Evolutionary conservation across 2,888 invertebrate genomes (phyloP), one percentile per base, ranked within the genome.

Genomic region (Ophion ellenae): DNA sequence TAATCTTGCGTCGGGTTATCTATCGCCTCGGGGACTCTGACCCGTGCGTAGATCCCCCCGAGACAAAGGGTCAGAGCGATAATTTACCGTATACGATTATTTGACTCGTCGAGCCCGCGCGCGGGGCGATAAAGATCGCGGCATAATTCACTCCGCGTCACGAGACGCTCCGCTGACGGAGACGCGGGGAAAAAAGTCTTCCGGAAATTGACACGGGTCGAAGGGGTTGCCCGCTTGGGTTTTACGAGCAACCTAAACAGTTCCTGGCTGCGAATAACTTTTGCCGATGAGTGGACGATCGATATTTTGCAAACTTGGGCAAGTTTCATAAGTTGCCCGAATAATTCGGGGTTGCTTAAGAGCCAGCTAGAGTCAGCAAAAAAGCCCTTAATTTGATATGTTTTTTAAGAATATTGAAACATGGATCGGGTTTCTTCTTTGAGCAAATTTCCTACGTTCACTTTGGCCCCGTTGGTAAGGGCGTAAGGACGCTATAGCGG

Each of bases 81-180:
- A 82, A 84, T 78, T 84, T 77, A 75, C 59, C 28, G 77, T 36
- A 63, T 53, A 75, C 81, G 75, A 81, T 84, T 86, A 86, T 86
- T 80, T 71, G 17, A 59, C n/a, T 47, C 9, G 71, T 61, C 64
- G 28, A 20, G 61, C 20, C 81, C 77, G 57, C 20, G 78, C 77
- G 45, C n/a, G 77, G 59, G 63, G 75, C 79, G 86, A 87, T 88
- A 88, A 86, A 81, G 84, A 88, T 87, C 86, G n/a, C 28, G 47
- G 81, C 80, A 82, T 86, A 81, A 85, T 28, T 88, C 84, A 87
- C 76, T 66, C 67, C 57, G 53, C 59, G 70, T 59, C 77, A 74
- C 66, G 81, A 28, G 47, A 47, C 14, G 32, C 24, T 45, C 36
- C 45, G 24, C 61, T n/a, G 5, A 40, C 45, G 59, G 32, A 53